Evolutionary conservation across 2,797 vertebrate species (phyloP).

Genomic region (Acridotheres tristis): DNA sequence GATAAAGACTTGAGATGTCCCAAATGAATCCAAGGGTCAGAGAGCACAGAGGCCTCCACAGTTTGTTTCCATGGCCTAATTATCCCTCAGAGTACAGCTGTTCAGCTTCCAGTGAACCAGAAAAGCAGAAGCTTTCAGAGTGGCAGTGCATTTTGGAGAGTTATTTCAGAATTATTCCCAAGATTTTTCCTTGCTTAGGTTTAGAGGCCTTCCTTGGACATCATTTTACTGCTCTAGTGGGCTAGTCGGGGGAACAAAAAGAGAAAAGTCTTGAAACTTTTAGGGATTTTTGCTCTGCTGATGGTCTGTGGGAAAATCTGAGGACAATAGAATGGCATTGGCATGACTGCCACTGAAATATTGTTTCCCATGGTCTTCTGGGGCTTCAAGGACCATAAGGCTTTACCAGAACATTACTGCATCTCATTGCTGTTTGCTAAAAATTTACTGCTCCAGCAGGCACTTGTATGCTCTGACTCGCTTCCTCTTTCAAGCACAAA

Average conservation of each 20-base stretch:
- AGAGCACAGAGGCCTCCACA: not conserved
- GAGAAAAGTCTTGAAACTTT: not conserved
- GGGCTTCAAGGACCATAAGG: not conserved
- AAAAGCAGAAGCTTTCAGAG: not conserved
- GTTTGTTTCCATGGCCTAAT: not conserved
- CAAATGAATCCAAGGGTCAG: not conserved
- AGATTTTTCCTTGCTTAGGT: not conserved
- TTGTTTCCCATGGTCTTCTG: not conserved
- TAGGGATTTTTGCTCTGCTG: not conserved
- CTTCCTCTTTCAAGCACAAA: not conserved
- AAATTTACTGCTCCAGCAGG: not conserved
- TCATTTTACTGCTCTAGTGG: not conserved
- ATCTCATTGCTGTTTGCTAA: not conserved
- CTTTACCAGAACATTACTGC: not conserved
- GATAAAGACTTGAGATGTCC: not conserved
- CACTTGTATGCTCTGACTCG: not conserved
- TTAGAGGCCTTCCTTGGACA: not conserved
- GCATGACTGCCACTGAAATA: not conserved
- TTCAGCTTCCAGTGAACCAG: not conserved
- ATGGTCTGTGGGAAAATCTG: not conserved
- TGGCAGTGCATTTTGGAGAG: not conserved
- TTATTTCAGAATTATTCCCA: not conserved
- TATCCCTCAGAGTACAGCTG: not conserved
- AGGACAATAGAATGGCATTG: not conserved
- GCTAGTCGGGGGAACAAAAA: not conserved